Conservation (phyloP, 2,797 vertebrate species). For the Pseudochaenichthys georgianus region DNA sequence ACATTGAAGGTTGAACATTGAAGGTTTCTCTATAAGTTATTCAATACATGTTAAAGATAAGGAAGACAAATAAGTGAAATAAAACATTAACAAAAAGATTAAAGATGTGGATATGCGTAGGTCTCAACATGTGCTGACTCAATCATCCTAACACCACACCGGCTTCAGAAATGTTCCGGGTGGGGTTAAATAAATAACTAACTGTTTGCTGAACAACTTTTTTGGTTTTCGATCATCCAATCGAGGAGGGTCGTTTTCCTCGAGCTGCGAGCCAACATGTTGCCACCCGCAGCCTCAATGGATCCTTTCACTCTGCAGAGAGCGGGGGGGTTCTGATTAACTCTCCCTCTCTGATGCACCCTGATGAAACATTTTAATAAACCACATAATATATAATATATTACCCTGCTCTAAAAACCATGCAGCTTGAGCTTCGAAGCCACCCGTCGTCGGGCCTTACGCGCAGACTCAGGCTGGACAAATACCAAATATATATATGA, state of each 20-base stretch:
- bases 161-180: slow-evolving; percentile 16
- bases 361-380: slow-evolving; percentile 2
- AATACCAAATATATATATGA: no score
- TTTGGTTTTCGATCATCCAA: slow-evolving; percentile 75
- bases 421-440: neutral
- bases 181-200: slow-evolving; percentile 39
- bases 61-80: neutral
- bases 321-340: neutral
- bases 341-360: slow-evolving; percentile 52
- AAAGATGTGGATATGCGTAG: neutral
- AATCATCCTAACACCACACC: slow-evolving; percentile 27
- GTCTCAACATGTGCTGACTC: slow-evolving; percentile 60
- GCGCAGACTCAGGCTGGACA: no score
- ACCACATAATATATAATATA: slow-evolving; percentile 37
- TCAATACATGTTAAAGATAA: slow-evolving; percentile 11
- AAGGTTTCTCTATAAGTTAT: neutral
- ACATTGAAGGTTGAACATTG: no score
- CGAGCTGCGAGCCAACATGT: slow-evolving; percentile 71
- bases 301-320: slow-evolving; percentile 73
- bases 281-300: slow-evolving; percentile 77
- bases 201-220: slow-evolving; percentile 73
- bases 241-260: slow-evolving; percentile 71
- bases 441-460: no score
- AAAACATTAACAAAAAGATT: slow-evolving; percentile 2
- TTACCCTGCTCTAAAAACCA: neutral